phyloP scores from a whole-genome alignment of 2,113 vertebrate genomes.

The Sylvietta virens region DNA sequence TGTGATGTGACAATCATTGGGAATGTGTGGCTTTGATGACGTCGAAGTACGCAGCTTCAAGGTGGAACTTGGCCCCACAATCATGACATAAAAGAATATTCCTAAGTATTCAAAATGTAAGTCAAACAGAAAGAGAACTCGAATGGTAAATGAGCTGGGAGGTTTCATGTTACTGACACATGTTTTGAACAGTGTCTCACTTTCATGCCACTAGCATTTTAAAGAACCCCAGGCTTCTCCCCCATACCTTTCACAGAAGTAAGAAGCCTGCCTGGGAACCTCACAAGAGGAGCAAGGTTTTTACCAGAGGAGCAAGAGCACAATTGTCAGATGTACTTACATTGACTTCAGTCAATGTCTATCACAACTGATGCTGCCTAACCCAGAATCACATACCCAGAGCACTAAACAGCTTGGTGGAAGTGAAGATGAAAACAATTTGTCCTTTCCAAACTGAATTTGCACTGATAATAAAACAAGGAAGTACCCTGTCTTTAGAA shows the following conservation, averaged over 20 bases:
- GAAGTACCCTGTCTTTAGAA: neutral
- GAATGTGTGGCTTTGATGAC: neutral
- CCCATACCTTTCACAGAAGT: neutral
- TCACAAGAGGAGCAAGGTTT: neutral
- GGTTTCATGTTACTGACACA: neutral
- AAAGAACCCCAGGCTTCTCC: neutral
- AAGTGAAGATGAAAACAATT: neutral
- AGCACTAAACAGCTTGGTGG: neutral
- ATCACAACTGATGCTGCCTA: neutral
- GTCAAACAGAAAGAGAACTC: neutral
- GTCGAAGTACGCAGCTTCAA: neutral
- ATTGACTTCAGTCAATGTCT: neutral
- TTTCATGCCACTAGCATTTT: neutral
- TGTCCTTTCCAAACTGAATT: neutral
- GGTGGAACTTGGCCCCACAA: neutral
- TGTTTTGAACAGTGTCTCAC: neutral
- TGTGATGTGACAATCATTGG: neutral
- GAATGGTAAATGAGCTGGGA: neutral
- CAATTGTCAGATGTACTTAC: neutral
- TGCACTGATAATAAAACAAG: neutral
- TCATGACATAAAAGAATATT: neutral
- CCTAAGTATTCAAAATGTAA: neutral
- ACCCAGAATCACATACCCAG: neutral
- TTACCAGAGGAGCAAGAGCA: neutral
- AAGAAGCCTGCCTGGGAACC: neutral